A percentile compares a stretch with the other conserved stretches of the same genome.
Evolutionary conservation across 2,113 vertebrate genomes (phyloP).

Genomic region (Blennius ocellaris): DNA sequence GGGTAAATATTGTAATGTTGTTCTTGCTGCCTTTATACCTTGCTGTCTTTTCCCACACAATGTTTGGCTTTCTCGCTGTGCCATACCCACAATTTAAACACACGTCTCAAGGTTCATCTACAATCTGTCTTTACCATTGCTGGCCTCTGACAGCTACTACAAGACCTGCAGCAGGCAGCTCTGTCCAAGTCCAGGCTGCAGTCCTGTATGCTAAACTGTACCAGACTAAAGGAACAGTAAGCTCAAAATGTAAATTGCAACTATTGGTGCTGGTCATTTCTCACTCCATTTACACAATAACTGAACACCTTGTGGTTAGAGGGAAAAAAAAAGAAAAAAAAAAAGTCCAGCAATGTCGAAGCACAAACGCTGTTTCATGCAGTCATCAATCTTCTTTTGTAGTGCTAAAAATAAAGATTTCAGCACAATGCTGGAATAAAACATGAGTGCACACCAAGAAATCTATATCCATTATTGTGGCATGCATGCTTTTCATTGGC

Average conservation of each 20-base stretch:
- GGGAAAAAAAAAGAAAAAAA: not conserved
- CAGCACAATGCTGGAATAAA: conserved; percentile 57
- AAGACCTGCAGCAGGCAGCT: conserved; percentile 14
- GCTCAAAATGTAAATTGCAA: not conserved
- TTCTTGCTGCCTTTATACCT: conserved; percentile 35
- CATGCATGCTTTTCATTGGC: conserved; percentile 73
- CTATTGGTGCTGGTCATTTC: not conserved
- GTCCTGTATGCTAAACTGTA: not conserved
- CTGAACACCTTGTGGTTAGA: conserved; percentile 17
- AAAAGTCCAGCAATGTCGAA: conserved; percentile 28
- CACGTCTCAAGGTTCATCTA: conserved; percentile 29
- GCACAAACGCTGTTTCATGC: conserved; percentile 10
- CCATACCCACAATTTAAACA: conserved; percentile 20
- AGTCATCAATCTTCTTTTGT: conserved; percentile 49
- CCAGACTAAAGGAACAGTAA: not conserved
- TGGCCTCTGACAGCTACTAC: conserved; percentile 36
- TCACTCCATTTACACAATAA: conserved; percentile 3
- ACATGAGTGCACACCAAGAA: conserved; percentile 62
- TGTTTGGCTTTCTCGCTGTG: conserved; percentile 19
- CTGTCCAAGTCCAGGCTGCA: conserved; percentile 7
- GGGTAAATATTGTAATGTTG: conserved; percentile 42
- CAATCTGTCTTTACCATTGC: conserved; percentile 18
- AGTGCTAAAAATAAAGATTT: conserved; percentile 44
- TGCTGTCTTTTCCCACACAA: conserved; percentile 6
- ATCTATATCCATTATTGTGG: conserved; percentile 79